Evolutionary conservation across 2,888 invertebrate species (phyloP), one percentile per base, ranked within the genome.

Genomic region (Acrobasis suavella): DNA sequence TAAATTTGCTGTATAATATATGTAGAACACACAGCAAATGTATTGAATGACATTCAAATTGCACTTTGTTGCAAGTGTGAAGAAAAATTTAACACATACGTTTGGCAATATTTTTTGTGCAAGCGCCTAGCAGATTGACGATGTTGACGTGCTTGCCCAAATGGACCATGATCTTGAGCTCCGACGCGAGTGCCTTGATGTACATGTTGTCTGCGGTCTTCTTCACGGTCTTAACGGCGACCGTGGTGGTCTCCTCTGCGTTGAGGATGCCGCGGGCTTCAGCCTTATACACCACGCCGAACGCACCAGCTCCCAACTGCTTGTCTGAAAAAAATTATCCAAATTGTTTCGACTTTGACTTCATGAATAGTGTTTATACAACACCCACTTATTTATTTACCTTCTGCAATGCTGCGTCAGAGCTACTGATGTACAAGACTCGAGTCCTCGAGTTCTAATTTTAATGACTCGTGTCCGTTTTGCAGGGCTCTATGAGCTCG

Each of bases 171-270:
- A 99, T 98, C 91, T 99, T 99, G 17, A 99, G 91, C 83, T 99
- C 99, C 0, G 98, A 97, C 37, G 97, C 96, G 52, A 99, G 89
- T 0, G 98, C 98, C 80, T 96, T 96, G 67, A 98, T 96, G 74
- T 97, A 96, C 69, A 96, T 95, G 50, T 95, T 94, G 80, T 98
- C 98, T 0, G 97, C 96, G 56, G 96, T 96, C 71, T 96, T 95
- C 85, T 97, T 97, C 3, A 98, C 97, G 97, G 97, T 98, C 92
- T 99, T 99, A 0, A 99, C 98, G 0, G 99, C 99, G 0, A 98
- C 98, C 0, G 95, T 95, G 0, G 96, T 96, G 6, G 93, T 93
- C 50, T 95, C 93, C 80, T 97, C 96, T 0, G 95, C 95, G 52
- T 95, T 94, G 15, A 95, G 86, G 54, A 98, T 96, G 2, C 97